Percentiles rank a stretch among this genome's conserved stretches.
Conservation (phyloP, 2,888 invertebrate genomes). For the Dichetophora obliterata region DNA sequence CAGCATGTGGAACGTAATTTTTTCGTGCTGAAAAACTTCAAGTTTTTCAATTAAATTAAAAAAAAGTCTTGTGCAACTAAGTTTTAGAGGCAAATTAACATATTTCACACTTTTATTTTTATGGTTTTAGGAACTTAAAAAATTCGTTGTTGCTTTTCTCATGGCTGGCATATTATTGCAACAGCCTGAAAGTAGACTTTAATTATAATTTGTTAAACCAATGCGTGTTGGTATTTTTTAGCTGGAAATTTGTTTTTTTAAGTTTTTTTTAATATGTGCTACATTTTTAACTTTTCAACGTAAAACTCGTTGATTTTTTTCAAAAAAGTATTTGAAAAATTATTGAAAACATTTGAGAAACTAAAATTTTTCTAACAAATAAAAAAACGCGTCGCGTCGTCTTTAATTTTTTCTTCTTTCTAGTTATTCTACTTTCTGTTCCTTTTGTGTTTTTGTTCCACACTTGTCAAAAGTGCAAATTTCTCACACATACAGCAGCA, state of each 20-base stretch:
- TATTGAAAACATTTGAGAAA: background rate
- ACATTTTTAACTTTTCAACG: background rate
- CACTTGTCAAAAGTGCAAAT: constrained; percentile 24
- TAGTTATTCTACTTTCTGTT: constrained; percentile 23
- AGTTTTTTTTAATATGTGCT: background rate
- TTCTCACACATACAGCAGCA: background rate
- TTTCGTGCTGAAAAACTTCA: background rate
- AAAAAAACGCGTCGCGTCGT: constrained; percentile 41
- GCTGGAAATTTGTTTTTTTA: background rate
- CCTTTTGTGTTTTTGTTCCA: constrained; percentile 21
- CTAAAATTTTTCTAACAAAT: constrained; percentile 23
- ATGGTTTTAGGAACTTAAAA: constrained; percentile 28
- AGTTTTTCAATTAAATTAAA: background rate
- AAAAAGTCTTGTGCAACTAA: background rate
- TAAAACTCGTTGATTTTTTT: too few relatives aligned
- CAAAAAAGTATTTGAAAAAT: background rate
- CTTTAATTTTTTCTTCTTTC: constrained; percentile 27
- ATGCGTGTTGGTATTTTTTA: background rate
- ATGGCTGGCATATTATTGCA: background rate
- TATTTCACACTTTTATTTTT: background rate
- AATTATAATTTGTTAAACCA: background rate
- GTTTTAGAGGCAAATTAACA: background rate
- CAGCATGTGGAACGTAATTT: constrained; percentile 37
- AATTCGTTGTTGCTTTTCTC: constrained; percentile 30
- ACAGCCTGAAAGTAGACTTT: constrained; percentile 14